Evolutionary conservation across 2,113 vertebrate species (phyloP), one percentile per base, ranked within the genome.

Genomic region (Cyanoramphus novaezelandiae): DNA sequence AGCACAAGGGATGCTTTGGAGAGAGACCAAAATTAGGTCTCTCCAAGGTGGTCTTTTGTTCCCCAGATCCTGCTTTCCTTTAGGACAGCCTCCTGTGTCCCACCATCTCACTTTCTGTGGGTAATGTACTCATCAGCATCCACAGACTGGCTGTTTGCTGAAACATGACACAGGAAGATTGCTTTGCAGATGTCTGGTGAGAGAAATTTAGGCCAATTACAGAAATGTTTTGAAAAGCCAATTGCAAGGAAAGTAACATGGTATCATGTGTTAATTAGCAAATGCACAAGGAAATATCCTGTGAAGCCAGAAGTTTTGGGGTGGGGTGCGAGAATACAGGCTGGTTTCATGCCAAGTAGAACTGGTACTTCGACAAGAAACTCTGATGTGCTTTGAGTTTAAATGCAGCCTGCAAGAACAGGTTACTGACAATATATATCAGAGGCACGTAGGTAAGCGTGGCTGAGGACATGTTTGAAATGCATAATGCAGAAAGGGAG

Each of bases 101-200:
- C 41, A 12, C 23, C 2, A 2, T 18, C 35, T 57, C 4, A 2
- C 25, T 44, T 15, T 35, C 55, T 0, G 6, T 5, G 21, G 60
- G 31, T 1, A 4, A 33, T 31, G 33, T 25, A 7, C 28, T 39
- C 67, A 43, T 21, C 55, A 27, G 63, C 52, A 27, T 31, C 52
- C 74, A 28, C 3, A 1, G 59, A 8, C 69, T 47, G 25, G 37
- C 46, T 68, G 9, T 18, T 69, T 69, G 81, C 59, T 37, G 43
- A 31, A 13, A 50, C 2, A 0, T 1, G 6, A 17, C 75, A 7
- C 55, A 35, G 49, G 11, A 37, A 59, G 25, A 21, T 29, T 13
- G 11, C 8, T n/a, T 59, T 82, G 64, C 53, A 63, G 60, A 37
- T 25, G 16, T 28, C 68, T 19, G 20, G 27, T 3, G 46, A 84